Evolutionary conservation across 1,140 invertebrate species (phyloP).

Genomic region (Drosophila pruinosa): DNA sequence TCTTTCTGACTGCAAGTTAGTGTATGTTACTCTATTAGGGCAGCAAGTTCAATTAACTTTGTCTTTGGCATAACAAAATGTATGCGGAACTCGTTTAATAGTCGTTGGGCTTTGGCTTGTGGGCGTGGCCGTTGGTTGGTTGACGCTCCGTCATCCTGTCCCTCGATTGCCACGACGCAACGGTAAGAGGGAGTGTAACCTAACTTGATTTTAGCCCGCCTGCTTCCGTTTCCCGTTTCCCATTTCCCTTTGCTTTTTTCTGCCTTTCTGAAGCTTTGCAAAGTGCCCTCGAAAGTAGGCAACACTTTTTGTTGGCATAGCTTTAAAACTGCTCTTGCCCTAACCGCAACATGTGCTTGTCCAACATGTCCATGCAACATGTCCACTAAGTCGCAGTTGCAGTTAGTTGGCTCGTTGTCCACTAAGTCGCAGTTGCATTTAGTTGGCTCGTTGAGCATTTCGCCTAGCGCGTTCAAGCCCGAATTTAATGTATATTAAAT

Average conservation of each 20-base stretch:
- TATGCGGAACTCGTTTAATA: slow-evolving; percentile 74
- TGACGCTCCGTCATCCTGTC: neutral
- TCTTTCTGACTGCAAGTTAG: neutral
- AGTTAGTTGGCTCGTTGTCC: neutral
- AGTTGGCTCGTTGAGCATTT: neutral
- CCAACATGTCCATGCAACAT: neutral
- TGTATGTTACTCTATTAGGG: slow-evolving; percentile 46
- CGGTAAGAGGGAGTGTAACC: neutral
- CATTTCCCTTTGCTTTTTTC: no score
- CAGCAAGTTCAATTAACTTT: slow-evolving; percentile 77
- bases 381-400: neutral
- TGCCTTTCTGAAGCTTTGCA: no score
- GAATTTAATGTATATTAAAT: slow-evolving; percentile 36
- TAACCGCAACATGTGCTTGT: neutral
- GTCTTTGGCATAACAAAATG: slow-evolving; percentile 71
- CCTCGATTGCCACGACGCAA: neutral
- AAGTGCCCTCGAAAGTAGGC: slow-evolving; percentile 20
- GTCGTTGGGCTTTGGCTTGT: slow-evolving; percentile 41
- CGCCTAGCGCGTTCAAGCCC: neutral
- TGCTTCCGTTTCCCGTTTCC: neutral
- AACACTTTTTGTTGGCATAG: neutral
- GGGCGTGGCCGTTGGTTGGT: neutral
- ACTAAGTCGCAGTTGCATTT: neutral
- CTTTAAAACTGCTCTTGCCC: neutral
- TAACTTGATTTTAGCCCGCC: slow-evolving; percentile 6